These are phyloP conservation scores for Thryonomys swinderianus DNA, from an alignment of 2,113 vertebrate species.

Conservation along the genomic window DNA sequence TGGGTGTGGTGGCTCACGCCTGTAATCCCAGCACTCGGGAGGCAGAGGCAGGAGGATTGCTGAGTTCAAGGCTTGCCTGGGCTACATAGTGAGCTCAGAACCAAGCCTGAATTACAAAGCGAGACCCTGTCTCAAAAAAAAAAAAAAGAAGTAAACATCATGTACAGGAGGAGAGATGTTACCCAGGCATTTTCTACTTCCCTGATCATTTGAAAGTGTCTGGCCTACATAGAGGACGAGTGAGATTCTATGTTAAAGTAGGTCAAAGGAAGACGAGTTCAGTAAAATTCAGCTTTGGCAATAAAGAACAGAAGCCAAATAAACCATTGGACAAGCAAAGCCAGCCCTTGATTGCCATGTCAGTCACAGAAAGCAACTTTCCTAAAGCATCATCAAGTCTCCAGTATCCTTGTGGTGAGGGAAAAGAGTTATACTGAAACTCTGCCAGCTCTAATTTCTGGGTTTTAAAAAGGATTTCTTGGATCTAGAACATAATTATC, in stretches of 20 bases:
- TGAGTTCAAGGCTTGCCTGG: no score
- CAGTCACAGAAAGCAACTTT: slow-evolving; percentile 12
- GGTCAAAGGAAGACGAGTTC: not conserved
- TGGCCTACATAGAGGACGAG: not conserved
- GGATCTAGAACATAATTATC: not conserved
- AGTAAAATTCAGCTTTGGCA: slow-evolving; percentile 25
- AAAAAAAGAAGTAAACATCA: not conserved
- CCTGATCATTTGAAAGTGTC: not conserved
- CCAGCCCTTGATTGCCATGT: not conserved
- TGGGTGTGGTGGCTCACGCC: no score
- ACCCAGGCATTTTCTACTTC: not conserved
- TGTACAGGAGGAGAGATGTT: not conserved
- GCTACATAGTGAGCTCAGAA: no score
- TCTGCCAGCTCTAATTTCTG: slow-evolving; percentile 23
- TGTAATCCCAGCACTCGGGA: no score
- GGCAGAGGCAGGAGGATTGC: no score
- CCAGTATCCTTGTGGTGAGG: not conserved
- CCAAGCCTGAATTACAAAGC: no score
- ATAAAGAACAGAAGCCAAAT: not conserved
- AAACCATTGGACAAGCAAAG: not conserved
- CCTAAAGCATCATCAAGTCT: not conserved
- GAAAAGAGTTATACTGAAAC: not conserved
- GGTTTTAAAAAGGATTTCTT: not conserved
- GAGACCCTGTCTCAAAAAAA: no score
- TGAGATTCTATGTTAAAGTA: not conserved